A percentile compares a stretch with the other conserved stretches of the same genome.
Evolutionary conservation across 2,797 vertebrate species (phyloP).

Genomic region (Eulemur coronatus): DNA sequence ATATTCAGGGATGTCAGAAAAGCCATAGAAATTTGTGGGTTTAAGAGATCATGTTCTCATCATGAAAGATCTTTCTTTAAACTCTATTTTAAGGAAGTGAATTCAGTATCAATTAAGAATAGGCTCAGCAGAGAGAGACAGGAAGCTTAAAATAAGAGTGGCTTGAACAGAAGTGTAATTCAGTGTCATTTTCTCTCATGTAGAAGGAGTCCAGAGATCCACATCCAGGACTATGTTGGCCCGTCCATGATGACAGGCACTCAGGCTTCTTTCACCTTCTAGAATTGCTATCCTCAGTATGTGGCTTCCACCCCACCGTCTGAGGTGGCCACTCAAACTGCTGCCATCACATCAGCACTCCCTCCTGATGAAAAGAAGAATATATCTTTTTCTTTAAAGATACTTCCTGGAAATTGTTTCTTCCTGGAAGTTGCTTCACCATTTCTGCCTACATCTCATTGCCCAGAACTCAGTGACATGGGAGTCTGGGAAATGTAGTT

Average conservation of each 20-base stretch:
- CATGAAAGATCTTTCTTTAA: background rate
- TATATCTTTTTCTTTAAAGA: background rate
- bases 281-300: background rate
- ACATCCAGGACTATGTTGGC: background rate
- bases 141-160: background rate
- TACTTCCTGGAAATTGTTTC: background rate
- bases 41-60: constrained; percentile 7
- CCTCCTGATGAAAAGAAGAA: background rate
- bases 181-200: background rate
- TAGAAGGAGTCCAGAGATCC: background rate
- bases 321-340: background rate
- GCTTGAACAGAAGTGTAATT: background rate
- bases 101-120: background rate
- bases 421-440: background rate
- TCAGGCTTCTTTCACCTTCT: background rate
- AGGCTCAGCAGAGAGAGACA: background rate
- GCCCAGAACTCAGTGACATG: background rate
- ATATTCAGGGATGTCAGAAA: constrained; percentile 7
- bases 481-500: constrained; percentile 24
- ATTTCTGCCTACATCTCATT: background rate
- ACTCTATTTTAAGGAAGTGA: background rate
- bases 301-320: background rate
- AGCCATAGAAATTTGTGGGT: background rate
- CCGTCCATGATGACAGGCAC: background rate
- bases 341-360: background rate